Evolutionary conservation across 2,797 vertebrate species (phyloP), one percentile per base, ranked within the genome.

Genomic region (Agapornis canus): DNA sequence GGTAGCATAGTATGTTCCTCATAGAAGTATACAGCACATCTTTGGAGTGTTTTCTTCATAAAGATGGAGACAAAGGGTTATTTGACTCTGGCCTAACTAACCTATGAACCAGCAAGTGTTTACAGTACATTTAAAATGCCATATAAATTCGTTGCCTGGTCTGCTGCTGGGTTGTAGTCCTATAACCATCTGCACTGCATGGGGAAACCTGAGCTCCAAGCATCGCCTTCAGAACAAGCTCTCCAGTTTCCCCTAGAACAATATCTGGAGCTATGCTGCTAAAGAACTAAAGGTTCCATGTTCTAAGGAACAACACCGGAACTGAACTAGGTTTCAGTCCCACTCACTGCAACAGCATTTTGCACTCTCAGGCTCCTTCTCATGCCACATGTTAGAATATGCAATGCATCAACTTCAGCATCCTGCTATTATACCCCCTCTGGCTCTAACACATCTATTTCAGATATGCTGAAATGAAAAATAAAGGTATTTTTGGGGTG

Each of bases 381-480:
- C 25, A 9, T 29, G 45, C 18, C 26, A 9, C 0, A 0, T 61
- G 10, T 76, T 63, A 42, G 22, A 54, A 35, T 9, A 13, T 11
- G 17, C 39, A 13, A 4, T 8, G 9, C 3, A 0, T 31, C 43
- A 65, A 47, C 10, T 78, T 73, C 65, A 78, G 13, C 31, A 25
- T 77, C 40, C 18, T 65, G 43, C 13, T 54, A 25, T 45, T 63
- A 63, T 80, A 57, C 35, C 1, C 1, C 9, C 10, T 70, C 43
- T 56, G 23, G 10, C 13, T 68, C 27, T 18, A 68, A 45, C 23
- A 31, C 6, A 32, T 19, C 25, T 1, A 48, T 78, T 90, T 79
- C 48, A 72, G 52, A 31, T 32, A 13, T 1, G 6, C 14, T 54
- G 32, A 77, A 75, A n/a, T 9, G 0, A 66, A 85, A 95, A 73